Percentiles rank a stretch among this genome's conserved stretches.
phyloP scores from a whole-genome alignment of 2,797 vertebrate species.

The Phataginus tetradactyla region DNA sequence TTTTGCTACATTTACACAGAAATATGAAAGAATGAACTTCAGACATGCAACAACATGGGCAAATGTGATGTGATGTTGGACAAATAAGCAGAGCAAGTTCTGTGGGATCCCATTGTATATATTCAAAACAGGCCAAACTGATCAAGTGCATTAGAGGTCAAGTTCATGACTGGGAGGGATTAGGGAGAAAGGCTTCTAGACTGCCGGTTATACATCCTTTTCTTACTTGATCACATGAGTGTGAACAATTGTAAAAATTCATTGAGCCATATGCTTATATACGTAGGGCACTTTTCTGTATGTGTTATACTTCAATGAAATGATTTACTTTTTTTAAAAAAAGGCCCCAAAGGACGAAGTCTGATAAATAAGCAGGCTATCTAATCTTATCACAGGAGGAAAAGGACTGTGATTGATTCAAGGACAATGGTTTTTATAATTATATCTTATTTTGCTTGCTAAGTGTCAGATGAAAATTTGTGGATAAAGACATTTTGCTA shows the following conservation, averaged over 20 bases:
- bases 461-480: neutral
- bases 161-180: too few relatives aligned
- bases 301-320: neutral
- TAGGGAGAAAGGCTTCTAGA: neutral
- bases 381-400: neutral
- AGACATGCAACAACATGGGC: neutral
- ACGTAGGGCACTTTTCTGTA: neutral
- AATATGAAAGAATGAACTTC: neutral
- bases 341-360: neutral
- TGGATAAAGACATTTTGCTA: neutral
- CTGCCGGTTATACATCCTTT: neutral
- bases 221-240: neutral
- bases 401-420: neutral
- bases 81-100: neutral
- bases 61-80: neutral
- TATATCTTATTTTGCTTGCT: conserved; percentile 22
- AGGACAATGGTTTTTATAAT: neutral
- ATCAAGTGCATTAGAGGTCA: neutral
- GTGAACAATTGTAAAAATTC: neutral
- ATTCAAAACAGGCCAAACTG: neutral
- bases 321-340: neutral
- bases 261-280: neutral
- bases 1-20: neutral
- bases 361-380: neutral
- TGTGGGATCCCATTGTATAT: neutral